Evolutionary conservation across 2,797 vertebrate genomes (phyloP).

Genomic region (Mus spretus): DNA sequence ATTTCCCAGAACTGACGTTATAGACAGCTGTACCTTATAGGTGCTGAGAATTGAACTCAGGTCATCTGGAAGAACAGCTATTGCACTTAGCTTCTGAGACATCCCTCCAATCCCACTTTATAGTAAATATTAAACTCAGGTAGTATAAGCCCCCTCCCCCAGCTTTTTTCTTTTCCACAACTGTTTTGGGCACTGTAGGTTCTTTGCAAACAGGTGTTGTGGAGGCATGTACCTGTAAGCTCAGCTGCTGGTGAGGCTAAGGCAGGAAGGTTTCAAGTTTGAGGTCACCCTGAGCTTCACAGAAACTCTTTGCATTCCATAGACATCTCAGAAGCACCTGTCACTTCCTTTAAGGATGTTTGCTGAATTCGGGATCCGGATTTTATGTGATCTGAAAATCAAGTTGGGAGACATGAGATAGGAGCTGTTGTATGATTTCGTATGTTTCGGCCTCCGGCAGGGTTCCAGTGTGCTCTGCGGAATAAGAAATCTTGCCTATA

Average conservation of each 20-base stretch:
- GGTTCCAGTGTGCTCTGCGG: background rate
- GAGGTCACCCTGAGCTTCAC: background rate
- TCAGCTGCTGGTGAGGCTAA: background rate
- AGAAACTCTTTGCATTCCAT: constrained; percentile 20
- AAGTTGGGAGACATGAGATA: background rate
- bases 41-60: background rate
- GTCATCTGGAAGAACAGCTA: no score
- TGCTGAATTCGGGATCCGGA: constrained; percentile 6
- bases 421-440: background rate
- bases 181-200: constrained; percentile 9
- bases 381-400: constrained; percentile 4
- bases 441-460: constrained; percentile 1
- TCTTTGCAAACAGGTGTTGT: background rate
- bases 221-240: background rate
- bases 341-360: constrained; percentile 28
- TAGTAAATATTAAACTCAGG: constrained; percentile 19
- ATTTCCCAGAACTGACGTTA: no score
- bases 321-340: background rate
- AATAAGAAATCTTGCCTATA: background rate
- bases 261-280: background rate
- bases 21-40: no score
- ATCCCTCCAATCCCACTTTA: background rate
- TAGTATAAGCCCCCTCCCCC: background rate
- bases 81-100: background rate
- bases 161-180: constrained; percentile 4